phyloP scores from a whole-genome alignment of 2,797 vertebrate genomes.

The Coracias cyanogaster region DNA sequence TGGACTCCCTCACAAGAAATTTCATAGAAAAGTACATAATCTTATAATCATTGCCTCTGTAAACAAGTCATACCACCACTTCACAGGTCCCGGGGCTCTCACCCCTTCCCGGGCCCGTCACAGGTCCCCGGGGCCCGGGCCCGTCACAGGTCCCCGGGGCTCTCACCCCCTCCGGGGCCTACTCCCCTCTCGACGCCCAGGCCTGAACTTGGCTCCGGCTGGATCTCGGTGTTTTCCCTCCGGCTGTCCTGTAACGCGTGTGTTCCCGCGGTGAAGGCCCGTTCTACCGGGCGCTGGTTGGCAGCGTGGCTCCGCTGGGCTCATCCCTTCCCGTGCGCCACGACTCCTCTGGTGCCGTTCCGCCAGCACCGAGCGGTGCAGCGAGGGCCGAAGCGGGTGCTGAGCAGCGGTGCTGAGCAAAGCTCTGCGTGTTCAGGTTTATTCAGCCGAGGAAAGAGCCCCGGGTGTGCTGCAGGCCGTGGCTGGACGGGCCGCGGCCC shows the following conservation, averaged over 20 bases:
- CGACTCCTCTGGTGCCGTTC: too few relatives aligned
- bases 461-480: accelerated
- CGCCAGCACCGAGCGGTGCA: accelerated
- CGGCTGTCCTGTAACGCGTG: too few relatives aligned
- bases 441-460: background rate
- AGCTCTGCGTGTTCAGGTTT: accelerated
- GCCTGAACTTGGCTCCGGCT: accelerated
- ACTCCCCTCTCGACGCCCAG: accelerated
- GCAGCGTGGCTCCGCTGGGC: background rate
- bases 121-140: too few relatives aligned
- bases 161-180: background rate
- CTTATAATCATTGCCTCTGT: too few relatives aligned
- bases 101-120: too few relatives aligned
- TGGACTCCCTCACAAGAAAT: too few relatives aligned
- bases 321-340: too few relatives aligned
- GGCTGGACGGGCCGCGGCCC: background rate
- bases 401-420: accelerated
- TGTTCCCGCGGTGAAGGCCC: too few relatives aligned
- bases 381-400: accelerated
- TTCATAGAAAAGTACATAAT: too few relatives aligned
- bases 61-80: too few relatives aligned
- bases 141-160: background rate
- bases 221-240: accelerated
- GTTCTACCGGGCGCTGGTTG: too few relatives aligned
- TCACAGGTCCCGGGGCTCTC: too few relatives aligned